phyloP scores from a whole-genome alignment of 2,888 invertebrate species.

The Pseudanteris insignis region DNA sequence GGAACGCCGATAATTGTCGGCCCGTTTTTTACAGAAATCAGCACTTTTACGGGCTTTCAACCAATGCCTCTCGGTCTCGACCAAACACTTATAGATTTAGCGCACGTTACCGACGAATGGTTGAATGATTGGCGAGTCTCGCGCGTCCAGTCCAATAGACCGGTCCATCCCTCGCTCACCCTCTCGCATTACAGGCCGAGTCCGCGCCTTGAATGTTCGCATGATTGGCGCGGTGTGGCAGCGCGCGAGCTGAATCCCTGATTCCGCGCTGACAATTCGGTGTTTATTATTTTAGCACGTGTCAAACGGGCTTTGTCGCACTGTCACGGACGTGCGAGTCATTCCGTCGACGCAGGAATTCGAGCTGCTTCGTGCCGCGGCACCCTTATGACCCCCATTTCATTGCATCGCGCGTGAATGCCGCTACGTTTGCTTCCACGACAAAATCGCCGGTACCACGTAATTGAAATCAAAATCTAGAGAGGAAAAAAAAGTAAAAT shows the following conservation, averaged over 20 bases:
- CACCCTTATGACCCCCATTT: too few species aligned
- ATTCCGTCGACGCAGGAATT: slow-evolving; percentile 16
- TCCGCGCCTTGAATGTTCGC: slow-evolving; percentile 61
- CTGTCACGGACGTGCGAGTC: slow-evolving; percentile 9
- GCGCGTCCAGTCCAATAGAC: slow-evolving; percentile 49
- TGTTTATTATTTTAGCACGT: slow-evolving; percentile 56
- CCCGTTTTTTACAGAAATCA: slow-evolving; percentile 53
- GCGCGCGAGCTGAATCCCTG: slow-evolving; percentile 61
- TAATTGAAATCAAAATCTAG: too few species aligned
- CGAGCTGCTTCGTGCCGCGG: too few species aligned
- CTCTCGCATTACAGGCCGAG: slow-evolving; percentile 44
- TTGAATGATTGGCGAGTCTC: slow-evolving; percentile 65
- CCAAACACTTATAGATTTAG: slow-evolving; percentile 66
- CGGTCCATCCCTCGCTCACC: slow-evolving; percentile 8
- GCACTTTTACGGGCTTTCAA: slow-evolving; percentile 51
- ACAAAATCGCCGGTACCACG: too few species aligned
- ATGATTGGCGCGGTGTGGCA: slow-evolving; percentile 60
- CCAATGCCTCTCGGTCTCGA: too few species aligned
- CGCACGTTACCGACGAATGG: slow-evolving; percentile 65
- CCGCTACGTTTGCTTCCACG: too few species aligned
- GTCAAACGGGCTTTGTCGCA: slow-evolving; percentile 11
- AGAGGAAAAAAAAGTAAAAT: too few species aligned
- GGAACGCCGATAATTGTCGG: slow-evolving; percentile 55
- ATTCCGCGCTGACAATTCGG: slow-evolving; percentile 50
- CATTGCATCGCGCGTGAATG: too few species aligned